A percentile compares a stretch with the other conserved stretches of the same genome.
Conservation (phyloP, 1,140 invertebrate genomes). For the Drosophila carrolli region DNA sequence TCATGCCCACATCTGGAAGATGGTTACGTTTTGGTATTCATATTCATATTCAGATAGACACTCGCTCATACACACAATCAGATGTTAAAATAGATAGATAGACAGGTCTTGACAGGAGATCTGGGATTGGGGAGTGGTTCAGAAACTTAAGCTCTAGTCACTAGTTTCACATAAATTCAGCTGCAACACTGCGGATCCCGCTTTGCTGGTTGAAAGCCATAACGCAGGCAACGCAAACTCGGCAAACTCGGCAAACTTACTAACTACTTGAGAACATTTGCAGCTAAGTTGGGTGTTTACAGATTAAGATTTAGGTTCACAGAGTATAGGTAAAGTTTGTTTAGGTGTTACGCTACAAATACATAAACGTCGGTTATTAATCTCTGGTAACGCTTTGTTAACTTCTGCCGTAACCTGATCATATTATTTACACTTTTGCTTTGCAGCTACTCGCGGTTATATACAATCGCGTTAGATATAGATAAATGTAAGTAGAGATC, state of each 20-base stretch:
- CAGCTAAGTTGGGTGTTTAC: conserved; percentile 62
- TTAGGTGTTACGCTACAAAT: conserved; percentile 54
- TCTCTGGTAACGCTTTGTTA: conserved; percentile 16
- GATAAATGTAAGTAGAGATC: conserved; percentile 31
- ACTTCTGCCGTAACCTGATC: conserved; percentile 38
- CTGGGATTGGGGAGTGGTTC: conserved; percentile 24
- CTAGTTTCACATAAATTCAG: conserved; percentile 37
- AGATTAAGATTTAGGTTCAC: conserved; percentile 34
- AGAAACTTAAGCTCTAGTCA: conserved; percentile 49
- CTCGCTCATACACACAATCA: conserved; percentile 38
- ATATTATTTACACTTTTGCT: conserved; percentile 67
- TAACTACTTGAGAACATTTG: conserved; percentile 75
- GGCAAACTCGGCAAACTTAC: conserved; percentile 68
- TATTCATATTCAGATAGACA: conserved; percentile 29
- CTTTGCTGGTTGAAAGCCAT: conserved; percentile 47
- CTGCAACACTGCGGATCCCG: conserved; percentile 28
- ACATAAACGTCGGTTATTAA: conserved; percentile 51
- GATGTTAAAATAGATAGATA: background rate
- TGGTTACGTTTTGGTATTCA: conserved; percentile 63
- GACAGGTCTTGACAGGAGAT: conserved; percentile 14
- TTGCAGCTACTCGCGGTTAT: conserved; percentile 56
- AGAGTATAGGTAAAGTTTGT: conserved; percentile 36
- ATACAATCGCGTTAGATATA: conserved; percentile 53
- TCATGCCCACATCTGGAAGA: conserved; percentile 96
- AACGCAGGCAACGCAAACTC: conserved; percentile 66